Evolutionary conservation across 2,113 vertebrate genomes (phyloP).

Genomic region (Muntiacus reevesi): DNA sequence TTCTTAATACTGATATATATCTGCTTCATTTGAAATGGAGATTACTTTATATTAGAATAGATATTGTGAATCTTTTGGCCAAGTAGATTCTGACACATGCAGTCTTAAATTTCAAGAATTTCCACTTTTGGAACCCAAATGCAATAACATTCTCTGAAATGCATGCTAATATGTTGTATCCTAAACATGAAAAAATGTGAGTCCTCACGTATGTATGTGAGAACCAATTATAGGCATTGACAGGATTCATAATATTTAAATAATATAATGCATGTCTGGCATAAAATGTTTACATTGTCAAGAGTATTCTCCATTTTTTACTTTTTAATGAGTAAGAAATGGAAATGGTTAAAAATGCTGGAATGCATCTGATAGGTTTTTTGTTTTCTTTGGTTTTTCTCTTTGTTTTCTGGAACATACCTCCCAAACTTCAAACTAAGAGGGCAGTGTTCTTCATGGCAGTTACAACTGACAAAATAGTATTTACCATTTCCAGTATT

Average conservation of each 20-base stretch:
- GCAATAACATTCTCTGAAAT: neutral
- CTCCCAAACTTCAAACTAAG: constrained; percentile 39
- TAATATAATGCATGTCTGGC: neutral
- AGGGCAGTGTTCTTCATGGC: neutral
- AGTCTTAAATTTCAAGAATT: neutral
- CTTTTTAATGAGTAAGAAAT: constrained; percentile 40
- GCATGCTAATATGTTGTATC: neutral
- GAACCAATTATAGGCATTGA: neutral
- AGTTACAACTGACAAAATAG: neutral
- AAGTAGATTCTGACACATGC: neutral
- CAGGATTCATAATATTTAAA: neutral
- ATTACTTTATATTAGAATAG: constrained; percentile 27
- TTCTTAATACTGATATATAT: constrained; percentile 27
- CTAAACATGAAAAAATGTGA: constrained; percentile 25
- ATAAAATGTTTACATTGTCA: constrained; percentile 43
- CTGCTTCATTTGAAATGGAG: constrained; percentile 30
- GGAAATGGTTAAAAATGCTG: constrained; percentile 15
- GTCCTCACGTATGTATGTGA: neutral
- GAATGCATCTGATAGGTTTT: neutral
- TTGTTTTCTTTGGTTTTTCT: neutral
- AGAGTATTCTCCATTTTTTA: neutral
- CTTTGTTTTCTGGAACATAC: neutral
- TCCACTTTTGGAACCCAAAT: neutral
- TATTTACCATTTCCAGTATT: neutral
- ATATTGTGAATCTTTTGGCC: neutral